phyloP scores from a whole-genome alignment of 2,797 vertebrate species.

The Xiphorhynchus erythropygius region DNA sequence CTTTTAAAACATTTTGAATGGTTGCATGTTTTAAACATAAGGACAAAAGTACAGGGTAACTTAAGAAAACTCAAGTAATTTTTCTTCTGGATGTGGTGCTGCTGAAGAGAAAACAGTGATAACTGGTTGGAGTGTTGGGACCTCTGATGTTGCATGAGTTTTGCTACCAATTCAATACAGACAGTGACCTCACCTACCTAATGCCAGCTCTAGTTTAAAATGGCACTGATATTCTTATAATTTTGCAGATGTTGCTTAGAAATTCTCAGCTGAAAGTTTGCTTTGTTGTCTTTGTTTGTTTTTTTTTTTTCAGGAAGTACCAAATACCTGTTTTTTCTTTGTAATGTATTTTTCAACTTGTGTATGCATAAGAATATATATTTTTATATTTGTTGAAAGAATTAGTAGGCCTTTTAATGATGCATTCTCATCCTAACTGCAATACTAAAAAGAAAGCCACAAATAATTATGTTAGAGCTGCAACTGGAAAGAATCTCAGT shows the following conservation, averaged over 20 bases:
- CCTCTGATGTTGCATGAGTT: neutral
- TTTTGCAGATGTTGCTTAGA: neutral
- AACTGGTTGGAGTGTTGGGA: neutral
- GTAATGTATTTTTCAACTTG: neutral
- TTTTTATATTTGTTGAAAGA: neutral
- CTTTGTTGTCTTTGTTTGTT: neutral
- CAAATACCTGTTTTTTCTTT: neutral
- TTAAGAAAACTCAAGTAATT: neutral
- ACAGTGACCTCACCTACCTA: neutral
- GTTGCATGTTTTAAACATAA: neutral
- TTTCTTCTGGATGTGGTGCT: neutral
- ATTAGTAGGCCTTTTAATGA: neutral
- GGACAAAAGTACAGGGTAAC: neutral
- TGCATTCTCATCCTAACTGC: neutral
- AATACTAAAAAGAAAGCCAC: neutral
- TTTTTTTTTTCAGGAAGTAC: neutral
- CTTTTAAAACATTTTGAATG: neutral
- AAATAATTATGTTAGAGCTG: neutral
- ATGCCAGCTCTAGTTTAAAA: neutral
- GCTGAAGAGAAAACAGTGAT: neutral
- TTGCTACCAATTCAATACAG: neutral
- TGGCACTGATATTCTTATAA: neutral
- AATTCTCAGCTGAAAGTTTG: neutral
- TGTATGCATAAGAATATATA: neutral
- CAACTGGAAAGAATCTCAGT: neutral